Conservation (phyloP, 2,797 vertebrate species). For the Phaenicophaeus curvirostris region DNA sequence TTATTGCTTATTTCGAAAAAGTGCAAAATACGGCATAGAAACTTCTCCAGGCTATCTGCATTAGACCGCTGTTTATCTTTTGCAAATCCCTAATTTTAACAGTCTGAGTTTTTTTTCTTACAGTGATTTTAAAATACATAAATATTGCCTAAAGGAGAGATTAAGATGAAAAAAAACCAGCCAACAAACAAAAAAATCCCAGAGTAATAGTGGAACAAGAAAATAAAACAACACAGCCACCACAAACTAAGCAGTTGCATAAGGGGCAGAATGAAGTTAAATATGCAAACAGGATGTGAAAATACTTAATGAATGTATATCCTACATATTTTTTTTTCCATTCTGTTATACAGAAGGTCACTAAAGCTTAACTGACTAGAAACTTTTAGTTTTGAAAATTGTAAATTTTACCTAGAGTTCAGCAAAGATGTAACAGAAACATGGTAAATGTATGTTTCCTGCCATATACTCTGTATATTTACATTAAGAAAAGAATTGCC, state of each 20-base stretch:
- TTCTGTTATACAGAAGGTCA: neutral
- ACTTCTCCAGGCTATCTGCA: neutral
- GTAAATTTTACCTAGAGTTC: neutral
- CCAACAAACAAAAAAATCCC: rapidly evolving
- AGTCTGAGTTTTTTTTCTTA: neutral
- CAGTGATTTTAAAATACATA: neutral
- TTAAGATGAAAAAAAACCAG: neutral
- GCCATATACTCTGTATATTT: neutral
- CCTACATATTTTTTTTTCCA: neutral
- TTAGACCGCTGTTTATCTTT: neutral
- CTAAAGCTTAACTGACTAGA: neutral
- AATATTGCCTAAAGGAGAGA: neutral
- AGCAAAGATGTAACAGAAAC: neutral
- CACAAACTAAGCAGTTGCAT: neutral
- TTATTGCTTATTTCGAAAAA: neutral
- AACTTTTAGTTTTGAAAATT: neutral
- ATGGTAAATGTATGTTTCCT: neutral
- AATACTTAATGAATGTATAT: neutral
- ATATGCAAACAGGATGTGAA: neutral
- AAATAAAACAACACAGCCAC: neutral
- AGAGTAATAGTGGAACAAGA: neutral
- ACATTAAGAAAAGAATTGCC: neutral
- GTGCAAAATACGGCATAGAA: neutral
- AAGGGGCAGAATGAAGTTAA: neutral
- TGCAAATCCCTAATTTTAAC: neutral